Base-by-base conservation (phyloP, 2,888 invertebrate species). In the Drosophila fungiperda region DNA sequence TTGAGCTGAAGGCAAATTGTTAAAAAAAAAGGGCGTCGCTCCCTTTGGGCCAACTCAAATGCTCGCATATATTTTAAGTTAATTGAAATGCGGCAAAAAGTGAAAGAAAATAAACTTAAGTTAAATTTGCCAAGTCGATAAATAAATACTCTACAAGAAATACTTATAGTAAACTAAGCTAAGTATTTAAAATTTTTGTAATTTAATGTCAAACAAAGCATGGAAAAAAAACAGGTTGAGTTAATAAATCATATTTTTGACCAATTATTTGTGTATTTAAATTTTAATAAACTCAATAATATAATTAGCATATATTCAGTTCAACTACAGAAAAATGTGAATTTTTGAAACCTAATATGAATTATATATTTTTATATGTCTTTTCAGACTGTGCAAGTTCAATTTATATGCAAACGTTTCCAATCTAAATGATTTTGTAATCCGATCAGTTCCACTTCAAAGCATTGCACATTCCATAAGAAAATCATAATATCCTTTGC, bases 51-150 rank as follows among this genome's bases (percentile, higher is more conserved):
- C 48, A 26, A 20, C 12, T 67, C 53, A 54, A 59, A 68, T 71
- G 71, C 53, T 63, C 42, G 33, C 53, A 68, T 73, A 72, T 87
- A 84, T 84, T 85, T 85, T 85, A 85, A 87, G 83, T 85, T 87
- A 85, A 85, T 85, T 85, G 85, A 85, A 87, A 85, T 74, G 81
- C 65, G 62, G 49, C 53, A 60, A 67, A 60, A 68, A 53, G 53
- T 23, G 54, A 35, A 61, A 29, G 32, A 66, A 52, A 45, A 66
- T 52, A 5, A 42, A 26, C 35, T 3, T 3, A 15, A 53, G 6
- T 1, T 0, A 40, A 17, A 5, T 32, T 6, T 6, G 12, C 3
- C 4, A 40, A 3, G 29, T 5, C 38, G 48, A 26, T 11, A 2
- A 26, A 11, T 11, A 11, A 15, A 58, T 40, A 20, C 64, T 15